These are phyloP conservation scores for Pleuronectes platessa DNA, from an alignment of 2,113 vertebrate genomes.

Conservation along the genomic window DNA sequence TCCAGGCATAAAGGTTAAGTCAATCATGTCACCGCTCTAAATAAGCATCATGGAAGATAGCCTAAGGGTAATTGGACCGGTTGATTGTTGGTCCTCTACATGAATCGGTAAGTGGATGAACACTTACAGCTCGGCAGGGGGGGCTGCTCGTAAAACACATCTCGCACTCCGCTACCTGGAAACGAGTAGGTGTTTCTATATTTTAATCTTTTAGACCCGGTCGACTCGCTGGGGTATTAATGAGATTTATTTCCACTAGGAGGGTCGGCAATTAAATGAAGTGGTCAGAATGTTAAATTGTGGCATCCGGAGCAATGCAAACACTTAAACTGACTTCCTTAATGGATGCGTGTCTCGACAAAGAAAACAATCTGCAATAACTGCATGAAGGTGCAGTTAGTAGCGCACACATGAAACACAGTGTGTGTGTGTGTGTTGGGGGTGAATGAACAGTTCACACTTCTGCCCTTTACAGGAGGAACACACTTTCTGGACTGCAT, in stretches of 20 bases:
- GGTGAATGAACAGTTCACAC: not conserved
- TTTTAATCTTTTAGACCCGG: conserved; percentile 16
- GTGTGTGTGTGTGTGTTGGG: not conserved
- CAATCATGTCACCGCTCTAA: conserved; percentile 49
- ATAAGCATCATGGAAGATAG: conserved; percentile 38
- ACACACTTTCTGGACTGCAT: not conserved
- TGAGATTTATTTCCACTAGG: conserved; percentile 19
- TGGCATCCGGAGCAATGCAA: conserved; percentile 26
- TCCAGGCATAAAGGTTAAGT: conserved; percentile 65
- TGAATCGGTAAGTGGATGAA: conserved; percentile 9
- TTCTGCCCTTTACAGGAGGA: conserved; percentile 51
- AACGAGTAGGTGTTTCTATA: not conserved
- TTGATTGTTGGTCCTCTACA: conserved; percentile 47
- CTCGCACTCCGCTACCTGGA: not conserved
- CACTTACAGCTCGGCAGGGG: conserved; percentile 1
- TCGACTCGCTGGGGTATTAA: not conserved
- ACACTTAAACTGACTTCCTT: conserved; percentile 29
- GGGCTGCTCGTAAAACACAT: not conserved
- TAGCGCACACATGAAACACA: no score
- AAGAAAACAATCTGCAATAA: conserved; percentile 32
- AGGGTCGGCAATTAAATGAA: conserved; percentile 23
- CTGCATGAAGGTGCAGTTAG: conserved; percentile 16
- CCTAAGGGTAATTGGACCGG: conserved; percentile 49
- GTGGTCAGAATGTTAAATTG: conserved; percentile 26
- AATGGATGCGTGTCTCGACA: conserved; percentile 38